These are phyloP conservation scores for Dicyrtomina minuta DNA, from an alignment of 2,888 invertebrate genomes.

Conservation along the genomic window DNA sequence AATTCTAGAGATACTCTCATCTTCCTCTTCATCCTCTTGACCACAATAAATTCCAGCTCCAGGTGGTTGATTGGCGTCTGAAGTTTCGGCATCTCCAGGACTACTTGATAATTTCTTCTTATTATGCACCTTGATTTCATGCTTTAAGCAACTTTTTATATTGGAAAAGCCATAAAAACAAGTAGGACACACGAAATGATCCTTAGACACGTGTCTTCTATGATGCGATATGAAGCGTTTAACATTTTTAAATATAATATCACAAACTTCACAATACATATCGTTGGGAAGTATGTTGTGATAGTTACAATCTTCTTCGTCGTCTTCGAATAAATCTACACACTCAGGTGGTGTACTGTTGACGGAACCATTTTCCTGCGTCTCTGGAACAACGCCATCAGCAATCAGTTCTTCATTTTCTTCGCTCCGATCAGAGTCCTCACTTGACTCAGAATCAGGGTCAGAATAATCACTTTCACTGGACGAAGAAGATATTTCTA, in stretches of 20 bases:
- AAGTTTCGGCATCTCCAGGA: too few relatives aligned
- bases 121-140: neutral
- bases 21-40: neutral
- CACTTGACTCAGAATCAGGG: too few relatives aligned
- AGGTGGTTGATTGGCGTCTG: too few relatives aligned
- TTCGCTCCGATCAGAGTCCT: too few relatives aligned
- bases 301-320: neutral
- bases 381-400: too few relatives aligned
- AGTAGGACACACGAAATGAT: slow-evolving; percentile 6
- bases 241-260: neutral
- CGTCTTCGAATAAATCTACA: neutral
- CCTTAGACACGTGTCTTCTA: neutral
- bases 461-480: too few relatives aligned
- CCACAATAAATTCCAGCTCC: neutral
- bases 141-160: neutral
- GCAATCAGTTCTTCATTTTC: too few relatives aligned
- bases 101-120: slow-evolving; percentile 2
- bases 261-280: slow-evolving; percentile 5
- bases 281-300: neutral
- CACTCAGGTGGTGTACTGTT: too few relatives aligned
- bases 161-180: slow-evolving; percentile 1
- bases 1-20: neutral
- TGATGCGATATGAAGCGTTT: slow-evolving; percentile 5
- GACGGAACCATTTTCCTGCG: too few relatives aligned
- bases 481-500: too few relatives aligned